Evolutionary conservation across 64 coral and sea anemone species (phyloP).

Genomic region (Trachythela sp.): DNA sequence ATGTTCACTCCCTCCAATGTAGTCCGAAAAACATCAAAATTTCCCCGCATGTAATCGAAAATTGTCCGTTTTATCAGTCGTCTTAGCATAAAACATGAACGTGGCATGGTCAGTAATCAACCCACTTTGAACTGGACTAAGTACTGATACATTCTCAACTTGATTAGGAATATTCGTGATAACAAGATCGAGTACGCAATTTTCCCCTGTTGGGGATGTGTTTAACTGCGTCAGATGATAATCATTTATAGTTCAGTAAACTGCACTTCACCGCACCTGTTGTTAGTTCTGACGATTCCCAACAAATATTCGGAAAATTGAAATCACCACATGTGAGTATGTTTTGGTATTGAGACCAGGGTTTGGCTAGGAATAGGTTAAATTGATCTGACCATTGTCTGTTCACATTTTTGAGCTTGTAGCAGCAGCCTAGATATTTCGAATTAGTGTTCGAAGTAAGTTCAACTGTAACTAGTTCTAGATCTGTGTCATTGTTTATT

Average conservation of each 20-base stretch:
- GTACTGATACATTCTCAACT: not conserved
- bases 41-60: slow-evolving; percentile 38
- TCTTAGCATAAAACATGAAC: not conserved
- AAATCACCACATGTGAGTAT: not conserved
- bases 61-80: slow-evolving; percentile 44
- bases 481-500: slow-evolving; percentile 8
- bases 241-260: not conserved
- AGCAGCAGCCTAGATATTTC: slow-evolving; percentile 36
- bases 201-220: not conserved
- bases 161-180: not conserved
- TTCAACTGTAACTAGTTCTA: slow-evolving; percentile 45
- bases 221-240: not conserved
- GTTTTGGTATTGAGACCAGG: not conserved
- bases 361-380: slow-evolving; percentile 36
- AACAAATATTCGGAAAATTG: not conserved
- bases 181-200: not conserved
- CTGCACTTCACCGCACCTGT: not conserved
- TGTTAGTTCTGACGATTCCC: not conserved
- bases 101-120: not conserved
- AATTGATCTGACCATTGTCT: slow-evolving; percentile 22
- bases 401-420: not conserved
- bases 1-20: slow-evolving; percentile 30
- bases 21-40: slow-evolving; percentile 46
- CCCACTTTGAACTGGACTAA: not conserved
- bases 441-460: slow-evolving; percentile 37